These are phyloP conservation scores for Micrasema longulum DNA, from an alignment of 1,140 invertebrate genomes.

Conservation along the genomic window DNA sequence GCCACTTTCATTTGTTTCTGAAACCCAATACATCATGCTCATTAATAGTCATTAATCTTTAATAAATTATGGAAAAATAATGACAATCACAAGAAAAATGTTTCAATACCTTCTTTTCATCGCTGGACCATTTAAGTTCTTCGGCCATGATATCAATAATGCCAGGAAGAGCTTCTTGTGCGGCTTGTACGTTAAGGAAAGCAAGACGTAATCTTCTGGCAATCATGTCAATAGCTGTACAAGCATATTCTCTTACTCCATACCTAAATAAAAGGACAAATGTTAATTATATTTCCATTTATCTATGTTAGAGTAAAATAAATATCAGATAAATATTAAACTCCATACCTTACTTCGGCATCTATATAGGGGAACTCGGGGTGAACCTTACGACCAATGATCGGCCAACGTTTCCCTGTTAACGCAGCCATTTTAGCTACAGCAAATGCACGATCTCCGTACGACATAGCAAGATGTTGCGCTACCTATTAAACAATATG, in stretches of 20 bases:
- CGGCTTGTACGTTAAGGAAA: slow-evolving; percentile 97
- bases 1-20: slow-evolving; percentile 84
- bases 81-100: too few relatives aligned
- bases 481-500: slow-evolving; percentile 70
- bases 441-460: slow-evolving; percentile 97
- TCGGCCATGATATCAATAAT: slow-evolving; percentile 97
- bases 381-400: slow-evolving; percentile 96
- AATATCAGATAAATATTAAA: too few relatives aligned
- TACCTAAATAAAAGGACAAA: slow-evolving; percentile 69
- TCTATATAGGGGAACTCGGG: slow-evolving; percentile 99
- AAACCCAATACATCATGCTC: slow-evolving; percentile 48
- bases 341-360: slow-evolving; percentile 82
- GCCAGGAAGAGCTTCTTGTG: slow-evolving; percentile 92
- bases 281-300: too few relatives aligned
- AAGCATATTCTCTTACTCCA: slow-evolving; percentile 95
- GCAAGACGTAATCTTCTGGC: slow-evolving; percentile 92
- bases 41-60: too few relatives aligned
- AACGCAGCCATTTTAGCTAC: slow-evolving; percentile 96
- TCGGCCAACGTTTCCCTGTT: slow-evolving; percentile 96
- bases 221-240: slow-evolving; percentile 96
- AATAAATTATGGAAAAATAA: too few relatives aligned
- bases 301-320: too few relatives aligned
- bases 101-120: slow-evolving; percentile 75
- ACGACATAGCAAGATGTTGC: slow-evolving; percentile 95
- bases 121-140: slow-evolving; percentile 92